Evolutionary conservation across 2,797 vertebrate genomes (phyloP).

Genomic region (Catharus ustulatus): DNA sequence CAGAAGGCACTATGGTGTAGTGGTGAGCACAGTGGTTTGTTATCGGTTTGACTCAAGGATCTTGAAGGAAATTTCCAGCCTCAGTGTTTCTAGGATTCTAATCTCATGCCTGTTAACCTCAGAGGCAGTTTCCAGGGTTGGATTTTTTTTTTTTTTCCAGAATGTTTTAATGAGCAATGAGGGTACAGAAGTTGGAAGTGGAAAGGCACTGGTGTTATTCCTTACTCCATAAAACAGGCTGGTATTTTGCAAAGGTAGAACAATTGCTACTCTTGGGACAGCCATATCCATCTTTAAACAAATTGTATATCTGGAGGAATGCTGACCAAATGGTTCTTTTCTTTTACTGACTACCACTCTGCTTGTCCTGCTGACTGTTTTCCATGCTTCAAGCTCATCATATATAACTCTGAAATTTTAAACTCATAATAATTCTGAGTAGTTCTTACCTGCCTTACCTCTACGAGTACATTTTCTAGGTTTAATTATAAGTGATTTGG

Average conservation of each 20-base stretch:
- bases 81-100: neutral
- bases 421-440: neutral
- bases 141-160: neutral
- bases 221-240: neutral
- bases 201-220: neutral
- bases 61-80: neutral
- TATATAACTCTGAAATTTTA: neutral
- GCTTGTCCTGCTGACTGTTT: neutral
- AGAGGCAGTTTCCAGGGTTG: neutral
- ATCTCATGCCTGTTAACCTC: neutral
- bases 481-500: neutral
- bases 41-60: neutral
- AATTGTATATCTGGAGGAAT: neutral
- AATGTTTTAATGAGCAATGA: accelerated
- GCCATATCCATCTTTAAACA: neutral
- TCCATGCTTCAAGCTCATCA: neutral
- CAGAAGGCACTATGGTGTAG: neutral
- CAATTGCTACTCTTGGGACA: neutral
- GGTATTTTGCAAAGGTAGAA: neutral
- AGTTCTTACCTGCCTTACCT: neutral
- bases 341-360: neutral
- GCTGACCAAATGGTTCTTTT: neutral
- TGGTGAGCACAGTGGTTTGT: accelerated
- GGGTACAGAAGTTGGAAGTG: neutral
- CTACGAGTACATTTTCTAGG: neutral